phyloP scores from a whole-genome alignment of 2,113 vertebrate species.

The Edolisoma coerulescens region DNA sequence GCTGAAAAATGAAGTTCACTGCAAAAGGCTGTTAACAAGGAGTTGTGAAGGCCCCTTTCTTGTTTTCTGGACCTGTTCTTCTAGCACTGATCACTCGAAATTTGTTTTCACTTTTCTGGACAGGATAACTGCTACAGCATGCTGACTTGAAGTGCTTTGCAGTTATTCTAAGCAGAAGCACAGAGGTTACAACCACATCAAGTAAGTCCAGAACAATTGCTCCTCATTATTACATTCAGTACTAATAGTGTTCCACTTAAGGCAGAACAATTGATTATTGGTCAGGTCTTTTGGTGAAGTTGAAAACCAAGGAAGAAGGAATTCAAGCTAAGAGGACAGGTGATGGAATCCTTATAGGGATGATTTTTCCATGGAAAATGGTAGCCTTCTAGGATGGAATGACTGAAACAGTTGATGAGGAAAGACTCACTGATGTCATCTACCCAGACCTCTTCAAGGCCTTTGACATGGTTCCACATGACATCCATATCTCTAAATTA shows the following conservation, averaged over 20 bases:
- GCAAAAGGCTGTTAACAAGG: not conserved
- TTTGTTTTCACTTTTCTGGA: not conserved
- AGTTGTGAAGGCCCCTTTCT: not conserved
- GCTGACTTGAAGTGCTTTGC: not conserved
- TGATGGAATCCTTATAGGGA: not conserved
- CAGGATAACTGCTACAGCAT: not conserved
- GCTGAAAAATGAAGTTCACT: not conserved
- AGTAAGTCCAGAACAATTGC: rapidly evolving
- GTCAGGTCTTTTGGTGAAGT: not conserved
- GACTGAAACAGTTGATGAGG: not conserved
- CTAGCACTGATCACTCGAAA: not conserved
- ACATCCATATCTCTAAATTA: not conserved
- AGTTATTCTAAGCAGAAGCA: not conserved
- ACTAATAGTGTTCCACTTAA: not conserved
- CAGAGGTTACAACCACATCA: not conserved
- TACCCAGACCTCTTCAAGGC: not conserved
- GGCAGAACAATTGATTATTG: not conserved
- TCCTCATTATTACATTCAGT: not conserved
- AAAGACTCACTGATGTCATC: not conserved
- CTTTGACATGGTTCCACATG: not conserved
- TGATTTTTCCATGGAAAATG: not conserved
- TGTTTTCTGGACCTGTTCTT: not conserved
- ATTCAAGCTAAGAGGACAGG: not conserved
- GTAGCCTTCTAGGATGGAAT: not conserved
- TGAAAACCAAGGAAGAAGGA: not conserved